Base-by-base conservation (phyloP, 2,113 vertebrate species). In the Ceuthmochares aereus region DNA sequence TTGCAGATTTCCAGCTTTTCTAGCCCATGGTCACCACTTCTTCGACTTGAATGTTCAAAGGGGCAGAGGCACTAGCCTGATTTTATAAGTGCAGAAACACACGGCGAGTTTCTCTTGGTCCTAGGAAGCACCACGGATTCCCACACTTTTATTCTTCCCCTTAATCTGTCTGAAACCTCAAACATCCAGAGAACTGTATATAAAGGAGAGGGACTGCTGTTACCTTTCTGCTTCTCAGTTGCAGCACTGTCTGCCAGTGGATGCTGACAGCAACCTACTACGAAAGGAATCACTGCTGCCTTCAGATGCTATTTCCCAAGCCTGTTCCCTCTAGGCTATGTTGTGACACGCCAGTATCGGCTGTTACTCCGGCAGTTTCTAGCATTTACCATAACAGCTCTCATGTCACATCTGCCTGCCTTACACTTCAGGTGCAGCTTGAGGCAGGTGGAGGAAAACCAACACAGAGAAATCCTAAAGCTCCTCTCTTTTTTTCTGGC, bases 1-100 rank as follows among this genome's bases (percentile, higher is more conserved):
- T 67, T 47, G 32, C 29, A 76, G 40, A 18, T 80, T 72, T 36
- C 69, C 36, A 14, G 73, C 72, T 87, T 82, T 84, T 75, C 49
- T 84, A 87, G 54, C 56, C 6, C 5, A 8, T 32, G 27, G 49
- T 83, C 26, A 17, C 30, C 1, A 17, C 69, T 92, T 49, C 64
- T 94, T 80, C 86, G 66, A 79, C 54, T 62, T 40, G 42, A 32
- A 62, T 62, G 63, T 80, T 96, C 87, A 80, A 84, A 95, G 91
- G 29, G 54, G 45, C 74, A 85, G 63, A 90, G 85, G 29, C 64
- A 87, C 67, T 47, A 34, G 52, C 51, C 55, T 78, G 56, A 18
- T 76, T 92, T 77, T 58, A 58, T 26, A 78, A 85, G 51, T 67
- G 72, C 63, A 78, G 79, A 91, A 68, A 42, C 49, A 88, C 56